Percentiles rank a stretch among this genome's conserved stretches.
Conservation (phyloP, 2,888 invertebrate genomes). For the Alviniconcha strummeri region DNA sequence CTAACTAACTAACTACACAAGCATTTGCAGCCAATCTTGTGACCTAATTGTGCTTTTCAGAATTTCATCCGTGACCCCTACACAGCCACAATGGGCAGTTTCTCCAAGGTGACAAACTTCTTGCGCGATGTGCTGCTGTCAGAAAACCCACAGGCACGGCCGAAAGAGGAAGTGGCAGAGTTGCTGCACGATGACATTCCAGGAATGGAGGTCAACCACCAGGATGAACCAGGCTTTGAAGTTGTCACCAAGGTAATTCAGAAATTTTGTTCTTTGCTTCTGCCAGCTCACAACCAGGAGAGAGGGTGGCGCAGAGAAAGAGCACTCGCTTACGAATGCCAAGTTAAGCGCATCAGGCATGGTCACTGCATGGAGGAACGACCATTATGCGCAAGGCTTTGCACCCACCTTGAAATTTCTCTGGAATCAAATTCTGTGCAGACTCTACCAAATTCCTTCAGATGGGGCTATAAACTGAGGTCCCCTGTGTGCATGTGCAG, state of each 20-base stretch:
- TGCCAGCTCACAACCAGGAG: not conserved
- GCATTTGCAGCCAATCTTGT: too few relatives aligned
- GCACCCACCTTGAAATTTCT: too few relatives aligned
- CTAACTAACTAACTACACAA: too few relatives aligned
- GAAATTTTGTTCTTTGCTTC: not conserved
- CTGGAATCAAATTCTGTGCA: not conserved
- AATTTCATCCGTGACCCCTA: constrained; percentile 82
- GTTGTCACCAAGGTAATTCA: constrained; percentile 71
- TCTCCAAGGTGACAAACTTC: constrained; percentile 89
- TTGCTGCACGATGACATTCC: constrained; percentile 63
- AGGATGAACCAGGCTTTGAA: constrained; percentile 74
- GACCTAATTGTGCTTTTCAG: constrained; percentile 60
- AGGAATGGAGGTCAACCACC: constrained; percentile 69
- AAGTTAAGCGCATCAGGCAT: not conserved
- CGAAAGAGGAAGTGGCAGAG: constrained; percentile 77
- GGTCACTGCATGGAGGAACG: not conserved
- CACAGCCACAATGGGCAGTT: constrained; percentile 88
- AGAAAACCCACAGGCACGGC: constrained; percentile 71
- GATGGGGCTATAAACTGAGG: too few relatives aligned
- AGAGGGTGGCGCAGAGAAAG: too few relatives aligned
- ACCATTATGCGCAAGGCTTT: not conserved
- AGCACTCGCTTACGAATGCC: too few relatives aligned
- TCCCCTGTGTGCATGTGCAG: too few relatives aligned
- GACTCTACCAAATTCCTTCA: too few relatives aligned
- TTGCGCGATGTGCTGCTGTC: constrained; percentile 77